Conservation (phyloP, 2,797 vertebrate species). For the Agapornis canus region DNA sequence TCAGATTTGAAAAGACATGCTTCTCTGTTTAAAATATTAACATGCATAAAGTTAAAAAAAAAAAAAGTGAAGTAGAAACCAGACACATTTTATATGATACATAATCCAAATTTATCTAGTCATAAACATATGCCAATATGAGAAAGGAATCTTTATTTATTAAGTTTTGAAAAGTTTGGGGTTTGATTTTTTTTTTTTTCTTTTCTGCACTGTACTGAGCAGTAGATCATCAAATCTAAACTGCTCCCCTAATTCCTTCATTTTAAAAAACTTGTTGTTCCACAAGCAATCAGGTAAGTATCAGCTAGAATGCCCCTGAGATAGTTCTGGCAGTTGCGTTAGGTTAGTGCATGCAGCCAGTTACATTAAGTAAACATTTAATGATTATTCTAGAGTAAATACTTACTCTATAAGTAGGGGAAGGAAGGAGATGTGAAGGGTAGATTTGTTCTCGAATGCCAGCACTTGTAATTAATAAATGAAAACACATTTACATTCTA, state of each 20-base stretch:
- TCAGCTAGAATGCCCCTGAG: neutral
- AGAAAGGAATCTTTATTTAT: neutral
- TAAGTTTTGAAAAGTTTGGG: neutral
- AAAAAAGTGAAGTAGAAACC: neutral
- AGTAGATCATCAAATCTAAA: neutral
- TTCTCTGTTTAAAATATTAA: neutral
- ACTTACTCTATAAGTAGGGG: neutral
- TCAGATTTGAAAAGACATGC: neutral
- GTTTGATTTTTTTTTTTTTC: neutral
- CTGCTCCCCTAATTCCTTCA: neutral
- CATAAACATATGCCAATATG: neutral
- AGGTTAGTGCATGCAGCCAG: neutral
- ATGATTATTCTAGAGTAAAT: neutral
- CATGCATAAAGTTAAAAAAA: neutral
- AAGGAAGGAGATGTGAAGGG: neutral
- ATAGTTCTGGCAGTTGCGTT: neutral
- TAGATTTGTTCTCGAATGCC: neutral
- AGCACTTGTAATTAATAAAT: fast-evolving
- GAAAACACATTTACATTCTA: neutral
- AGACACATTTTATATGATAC: neutral
- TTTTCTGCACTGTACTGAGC: fast-evolving
- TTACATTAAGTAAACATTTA: neutral
- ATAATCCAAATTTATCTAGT: neutral
- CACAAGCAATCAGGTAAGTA: neutral
- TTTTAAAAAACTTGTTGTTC: neutral